These are phyloP conservation scores for Lissonota sp. DNA, from an alignment of 2,888 invertebrate species.

Conservation along the genomic window DNA sequence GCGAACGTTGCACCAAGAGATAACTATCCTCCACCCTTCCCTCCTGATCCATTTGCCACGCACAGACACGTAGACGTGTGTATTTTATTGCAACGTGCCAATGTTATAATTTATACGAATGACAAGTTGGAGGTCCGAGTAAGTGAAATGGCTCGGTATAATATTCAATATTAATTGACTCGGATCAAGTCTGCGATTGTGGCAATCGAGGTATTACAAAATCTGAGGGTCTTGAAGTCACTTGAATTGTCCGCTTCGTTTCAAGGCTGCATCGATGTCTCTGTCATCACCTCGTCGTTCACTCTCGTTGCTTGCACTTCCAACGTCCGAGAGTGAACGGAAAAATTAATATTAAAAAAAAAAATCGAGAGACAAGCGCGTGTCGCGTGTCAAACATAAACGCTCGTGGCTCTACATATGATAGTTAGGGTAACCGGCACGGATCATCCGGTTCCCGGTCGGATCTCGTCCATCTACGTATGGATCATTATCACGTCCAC, in stretches of 20 bases:
- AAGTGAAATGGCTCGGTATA: too few species aligned
- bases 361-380: constrained; percentile 44
- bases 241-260: constrained; percentile 44
- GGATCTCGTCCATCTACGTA: constrained; percentile 54
- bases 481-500: constrained; percentile 47
- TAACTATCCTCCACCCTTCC: constrained; percentile 29
- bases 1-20: constrained; percentile 57
- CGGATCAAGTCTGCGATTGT: constrained; percentile 11
- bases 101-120: constrained; percentile 10
- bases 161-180: not conserved
- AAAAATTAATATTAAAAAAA: constrained; percentile 54
- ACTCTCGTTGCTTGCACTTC: not conserved
- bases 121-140: too few species aligned
- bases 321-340: constrained; percentile 38
- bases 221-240: constrained; percentile 27
- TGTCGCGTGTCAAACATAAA: constrained; percentile 56
- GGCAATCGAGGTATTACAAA: constrained; percentile 39
- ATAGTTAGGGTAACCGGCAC: constrained; percentile 48
- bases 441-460: constrained; percentile 65
- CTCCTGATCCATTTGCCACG: not conserved
- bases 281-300: constrained; percentile 12
- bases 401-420: not conserved
- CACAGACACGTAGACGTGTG: constrained; percentile 33
- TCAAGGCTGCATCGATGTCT: constrained; percentile 48
- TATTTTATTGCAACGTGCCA: constrained; percentile 15